Evolutionary conservation across 2,113 vertebrate species (phyloP), one percentile per base, ranked within the genome.

Genomic region (Thomomys bottae): DNA sequence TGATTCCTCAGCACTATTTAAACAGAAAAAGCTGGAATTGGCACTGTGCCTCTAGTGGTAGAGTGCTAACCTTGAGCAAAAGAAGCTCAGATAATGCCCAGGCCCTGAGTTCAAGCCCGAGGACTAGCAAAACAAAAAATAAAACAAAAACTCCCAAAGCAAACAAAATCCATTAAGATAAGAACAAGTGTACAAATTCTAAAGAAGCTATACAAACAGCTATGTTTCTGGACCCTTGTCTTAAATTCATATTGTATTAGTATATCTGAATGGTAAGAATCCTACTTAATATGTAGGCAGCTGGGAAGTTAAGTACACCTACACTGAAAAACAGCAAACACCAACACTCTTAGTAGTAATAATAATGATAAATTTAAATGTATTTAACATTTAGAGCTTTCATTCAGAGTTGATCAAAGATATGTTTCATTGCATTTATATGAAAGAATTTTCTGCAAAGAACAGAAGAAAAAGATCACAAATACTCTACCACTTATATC

Each of bases 171-270:
- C 12, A 40, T 40, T 38, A 61, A 64, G 85, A 63, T 66, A 59
- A 59, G 0, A 87, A 87, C 28, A 94, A 26, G 5, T 76, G 2
- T 42, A 17, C 23, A 83, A 42, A 57, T 87, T 87, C 64, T 24
- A 42, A 71, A 89, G 36, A 84, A 81, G 17, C 11, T 83, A 21
- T 30, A 14, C 40, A 40, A 59, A 70, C 84, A 40, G 54, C 3
- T 82, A 38, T 75, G 75, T 85, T 84, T 91, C 75, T 42, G 18
- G 4, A 82, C 78, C n/a, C 2, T 54, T 78, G 73, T 87, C 78
- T 92, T 49, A 94, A 81, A 92, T 28, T 86, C 38, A 72, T 11
- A 76, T 40, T 2, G 26, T 91, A 90, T 23, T 20, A 70, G 42
- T 12, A 81, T 11, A n/a, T 17, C 38, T 32, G 20, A 26, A n/a